Evolutionary conservation across 2,113 vertebrate genomes (phyloP).

Genomic region (Oryzias melastigma): DNA sequence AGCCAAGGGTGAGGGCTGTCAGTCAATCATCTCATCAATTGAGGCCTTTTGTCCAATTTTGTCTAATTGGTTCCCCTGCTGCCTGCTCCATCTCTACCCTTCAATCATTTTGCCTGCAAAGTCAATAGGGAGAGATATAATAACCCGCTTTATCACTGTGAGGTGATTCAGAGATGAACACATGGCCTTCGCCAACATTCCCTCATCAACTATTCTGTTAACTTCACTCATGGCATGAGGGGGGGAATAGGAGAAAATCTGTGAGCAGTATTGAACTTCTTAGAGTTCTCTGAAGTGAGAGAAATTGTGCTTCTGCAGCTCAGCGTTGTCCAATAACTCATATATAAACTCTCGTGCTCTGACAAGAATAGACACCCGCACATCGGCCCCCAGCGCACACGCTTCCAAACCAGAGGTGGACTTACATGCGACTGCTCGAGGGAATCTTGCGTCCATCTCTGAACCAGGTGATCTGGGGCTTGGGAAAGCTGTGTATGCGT

Average conservation of each 20-base stretch:
- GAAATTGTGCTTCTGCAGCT: slow-evolving; percentile 26
- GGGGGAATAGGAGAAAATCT: slow-evolving; percentile 42
- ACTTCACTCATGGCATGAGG: slow-evolving; percentile 29
- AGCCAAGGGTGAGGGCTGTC: slow-evolving; percentile 61
- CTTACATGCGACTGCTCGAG: slow-evolving; percentile 95
- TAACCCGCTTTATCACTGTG: slow-evolving; percentile 71
- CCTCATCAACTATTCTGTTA: slow-evolving; percentile 60
- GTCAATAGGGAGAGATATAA: slow-evolving; percentile 72
- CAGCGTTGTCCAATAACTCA: slow-evolving; percentile 22
- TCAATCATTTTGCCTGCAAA: slow-evolving; percentile 71
- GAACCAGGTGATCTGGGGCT: slow-evolving; percentile 98
- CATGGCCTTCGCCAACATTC: slow-evolving; percentile 39
- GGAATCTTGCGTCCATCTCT: slow-evolving; percentile 96
- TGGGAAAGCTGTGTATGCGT: slow-evolving; percentile 92
- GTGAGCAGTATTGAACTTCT: slow-evolving; percentile 51
- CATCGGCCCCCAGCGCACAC: background rate
- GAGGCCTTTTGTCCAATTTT: slow-evolving; percentile 78
- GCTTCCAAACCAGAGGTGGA: slow-evolving; percentile 7
- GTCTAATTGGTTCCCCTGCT: slow-evolving; percentile 80
- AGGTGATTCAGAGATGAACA: slow-evolving; percentile 66
- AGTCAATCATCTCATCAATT: slow-evolving; percentile 77
- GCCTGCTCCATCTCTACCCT: slow-evolving; percentile 66
- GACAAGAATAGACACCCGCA: slow-evolving; percentile 10
- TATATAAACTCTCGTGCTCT: background rate
- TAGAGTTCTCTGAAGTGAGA: slow-evolving; percentile 36